Evolutionary conservation across 2,888 invertebrate genomes (phyloP).

Genomic region (Eudasyphora cyanicolor): DNA sequence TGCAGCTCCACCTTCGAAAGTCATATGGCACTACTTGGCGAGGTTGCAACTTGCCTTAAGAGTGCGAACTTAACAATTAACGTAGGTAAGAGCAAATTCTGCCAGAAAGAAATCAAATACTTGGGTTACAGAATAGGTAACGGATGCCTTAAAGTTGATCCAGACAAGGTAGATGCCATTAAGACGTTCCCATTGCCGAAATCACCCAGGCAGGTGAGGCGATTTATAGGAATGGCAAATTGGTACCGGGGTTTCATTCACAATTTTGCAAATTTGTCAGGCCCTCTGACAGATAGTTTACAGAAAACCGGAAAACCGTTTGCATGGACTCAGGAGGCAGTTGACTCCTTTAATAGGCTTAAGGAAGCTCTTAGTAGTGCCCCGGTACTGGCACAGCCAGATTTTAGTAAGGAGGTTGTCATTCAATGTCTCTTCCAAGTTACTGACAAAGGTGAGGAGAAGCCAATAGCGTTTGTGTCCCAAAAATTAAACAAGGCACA

Average conservation of each 20-base stretch:
- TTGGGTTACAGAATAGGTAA: slow-evolving; percentile 38
- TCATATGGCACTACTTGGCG: background rate
- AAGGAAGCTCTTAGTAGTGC: slow-evolving; percentile 33
- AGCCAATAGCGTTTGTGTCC: slow-evolving; percentile 46
- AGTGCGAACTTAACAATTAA: background rate
- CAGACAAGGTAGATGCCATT: slow-evolving; percentile 39
- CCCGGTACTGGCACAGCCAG: slow-evolving; percentile 28
- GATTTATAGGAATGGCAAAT: slow-evolving; percentile 42
- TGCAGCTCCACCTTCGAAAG: background rate
- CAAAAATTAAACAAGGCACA: slow-evolving; percentile 52
- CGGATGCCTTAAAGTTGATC: slow-evolving; percentile 23
- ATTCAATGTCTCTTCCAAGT: slow-evolving; percentile 49
- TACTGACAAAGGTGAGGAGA: slow-evolving; percentile 23
- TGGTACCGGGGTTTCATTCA: slow-evolving; percentile 49
- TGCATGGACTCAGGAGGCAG: background rate
- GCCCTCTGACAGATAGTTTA: slow-evolving; percentile 13
- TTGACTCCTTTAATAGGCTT: slow-evolving; percentile 5
- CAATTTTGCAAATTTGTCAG: background rate
- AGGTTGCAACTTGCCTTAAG: background rate
- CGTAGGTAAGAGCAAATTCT: slow-evolving; percentile 22
- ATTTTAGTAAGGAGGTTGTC: slow-evolving; percentile 44
- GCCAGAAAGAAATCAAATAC: slow-evolving; percentile 18
- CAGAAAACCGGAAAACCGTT: background rate
- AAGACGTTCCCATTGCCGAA: slow-evolving; percentile 27
- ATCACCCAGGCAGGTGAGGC: slow-evolving; percentile 16